Percentiles rank a stretch among this genome's conserved stretches.
These are phyloP conservation scores for Antedon mediterranea DNA, from an alignment of 53 echinoderm and acorn worm genomes.

Conservation along the genomic window DNA sequence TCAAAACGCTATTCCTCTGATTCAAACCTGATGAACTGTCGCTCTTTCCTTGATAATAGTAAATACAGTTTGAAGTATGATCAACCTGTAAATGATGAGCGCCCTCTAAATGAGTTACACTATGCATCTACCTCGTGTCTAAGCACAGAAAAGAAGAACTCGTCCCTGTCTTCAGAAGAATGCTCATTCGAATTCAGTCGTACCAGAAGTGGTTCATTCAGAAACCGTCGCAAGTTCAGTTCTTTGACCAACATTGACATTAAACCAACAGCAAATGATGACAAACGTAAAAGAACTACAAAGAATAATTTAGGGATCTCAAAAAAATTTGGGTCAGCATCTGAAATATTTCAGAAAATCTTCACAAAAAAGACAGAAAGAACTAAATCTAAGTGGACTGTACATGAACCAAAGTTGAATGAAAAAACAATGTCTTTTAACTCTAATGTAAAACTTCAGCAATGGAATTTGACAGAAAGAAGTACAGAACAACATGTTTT, in stretches of 20 bases:
- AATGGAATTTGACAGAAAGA: neutral
- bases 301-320: slow-evolving; percentile 11
- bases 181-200: neutral
- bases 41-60: neutral
- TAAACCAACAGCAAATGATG: neutral
- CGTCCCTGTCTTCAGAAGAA: neutral
- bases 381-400: neutral
- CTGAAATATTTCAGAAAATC: slow-evolving; percentile 60
- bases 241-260: slow-evolving; percentile 22
- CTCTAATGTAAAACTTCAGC: neutral
- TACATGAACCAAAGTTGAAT: neutral
- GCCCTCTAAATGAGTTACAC: neutral
- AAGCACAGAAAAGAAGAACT: neutral
- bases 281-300: neutral
- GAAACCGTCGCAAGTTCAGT: slow-evolving; percentile 13
- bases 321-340: slow-evolving; percentile 81
- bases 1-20: neutral
- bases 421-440: neutral
- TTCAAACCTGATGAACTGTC: neutral
- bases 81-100: neutral
- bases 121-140: neutral
- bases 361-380: slow-evolving; percentile 37
- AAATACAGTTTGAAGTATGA: neutral
- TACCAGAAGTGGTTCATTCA: neutral
- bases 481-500: neutral